These are phyloP conservation scores for Eciton burchellii DNA, from an alignment of 1,140 invertebrate species.

Conservation along the genomic window DNA sequence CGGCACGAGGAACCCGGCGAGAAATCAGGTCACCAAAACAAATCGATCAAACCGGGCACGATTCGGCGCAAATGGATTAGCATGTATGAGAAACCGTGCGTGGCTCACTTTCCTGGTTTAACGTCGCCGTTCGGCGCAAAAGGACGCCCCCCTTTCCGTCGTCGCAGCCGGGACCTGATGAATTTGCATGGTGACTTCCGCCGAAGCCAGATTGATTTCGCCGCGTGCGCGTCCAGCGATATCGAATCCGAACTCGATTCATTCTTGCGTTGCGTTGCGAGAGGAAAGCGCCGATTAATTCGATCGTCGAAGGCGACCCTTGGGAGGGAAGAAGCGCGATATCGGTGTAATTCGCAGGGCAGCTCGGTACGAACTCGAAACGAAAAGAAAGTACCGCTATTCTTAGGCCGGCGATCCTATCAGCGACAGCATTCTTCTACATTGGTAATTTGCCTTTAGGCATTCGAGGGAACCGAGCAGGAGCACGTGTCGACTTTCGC, in stretches of 20 bases:
- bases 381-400: conserved; percentile 78
- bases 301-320: not conserved
- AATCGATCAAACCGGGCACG: conserved; percentile 51
- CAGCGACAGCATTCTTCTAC: conserved; percentile 62
- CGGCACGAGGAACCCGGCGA: conserved; percentile 27
- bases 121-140: not conserved
- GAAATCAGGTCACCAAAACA: conserved; percentile 70
- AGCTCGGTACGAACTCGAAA: conserved; percentile 32
- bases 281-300: not conserved
- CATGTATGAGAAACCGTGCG: conserved; percentile 55
- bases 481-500: conserved; percentile 44
- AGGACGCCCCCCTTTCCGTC: not conserved
- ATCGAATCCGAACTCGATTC: too few species aligned
- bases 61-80: conserved; percentile 61
- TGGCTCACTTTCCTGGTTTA: conserved; percentile 28
- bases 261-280: not conserved
- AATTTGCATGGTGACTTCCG: conserved; percentile 2
- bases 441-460: conserved; percentile 70
- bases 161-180: too few species aligned
- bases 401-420: conserved; percentile 69
- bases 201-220: conserved; percentile 12
- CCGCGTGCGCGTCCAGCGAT: too few species aligned
- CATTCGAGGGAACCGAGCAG: conserved; percentile 62
- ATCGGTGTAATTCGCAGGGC: conserved; percentile 50
- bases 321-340: conserved; percentile 41